A percentile compares a stretch with the other conserved stretches of the same genome.
phyloP scores from a whole-genome alignment of 2,797 vertebrate genomes.

The Distichodus sexfasciatus region DNA sequence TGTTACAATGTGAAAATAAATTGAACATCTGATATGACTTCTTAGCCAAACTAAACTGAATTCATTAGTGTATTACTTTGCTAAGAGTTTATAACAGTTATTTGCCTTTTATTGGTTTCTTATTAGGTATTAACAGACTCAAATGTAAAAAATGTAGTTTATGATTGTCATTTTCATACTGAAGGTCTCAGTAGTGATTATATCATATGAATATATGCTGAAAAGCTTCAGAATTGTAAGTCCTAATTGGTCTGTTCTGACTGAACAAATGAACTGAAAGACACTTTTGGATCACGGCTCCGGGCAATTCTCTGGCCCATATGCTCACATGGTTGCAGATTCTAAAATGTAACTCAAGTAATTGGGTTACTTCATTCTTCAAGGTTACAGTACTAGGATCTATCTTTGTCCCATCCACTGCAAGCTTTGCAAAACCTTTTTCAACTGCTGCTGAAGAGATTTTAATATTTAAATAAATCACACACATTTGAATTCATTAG shows the following conservation, averaged over 20 bases:
- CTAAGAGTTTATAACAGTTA: too few relatives aligned
- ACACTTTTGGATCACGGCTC: slow-evolving; percentile 7
- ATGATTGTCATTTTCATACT: neutral
- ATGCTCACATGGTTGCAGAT: slow-evolving; percentile 9
- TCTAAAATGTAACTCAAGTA: slow-evolving; percentile 34
- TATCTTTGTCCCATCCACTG: slow-evolving; percentile 5
- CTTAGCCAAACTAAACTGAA: too few relatives aligned
- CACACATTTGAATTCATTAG: too few relatives aligned
- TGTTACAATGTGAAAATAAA: too few relatives aligned
- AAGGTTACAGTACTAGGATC: slow-evolving; percentile 1
- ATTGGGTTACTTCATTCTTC: slow-evolving; percentile 37
- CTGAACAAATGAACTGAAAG: slow-evolving; percentile 3
- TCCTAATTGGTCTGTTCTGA: neutral
- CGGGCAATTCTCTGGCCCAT: slow-evolving; percentile 25
- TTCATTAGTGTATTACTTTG: too few relatives aligned
- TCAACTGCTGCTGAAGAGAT: neutral
- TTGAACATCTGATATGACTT: too few relatives aligned
- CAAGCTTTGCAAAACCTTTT: neutral
- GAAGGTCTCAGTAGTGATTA: neutral
- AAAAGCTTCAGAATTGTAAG: neutral
- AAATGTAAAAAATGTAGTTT: too few relatives aligned
- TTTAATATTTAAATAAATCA: too few relatives aligned
- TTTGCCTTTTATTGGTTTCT: too few relatives aligned
- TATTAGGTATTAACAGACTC: too few relatives aligned
- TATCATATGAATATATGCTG: neutral